Base-by-base conservation (phyloP, 2,113 vertebrate species). In the Pseudolaguvia tuberculata region DNA sequence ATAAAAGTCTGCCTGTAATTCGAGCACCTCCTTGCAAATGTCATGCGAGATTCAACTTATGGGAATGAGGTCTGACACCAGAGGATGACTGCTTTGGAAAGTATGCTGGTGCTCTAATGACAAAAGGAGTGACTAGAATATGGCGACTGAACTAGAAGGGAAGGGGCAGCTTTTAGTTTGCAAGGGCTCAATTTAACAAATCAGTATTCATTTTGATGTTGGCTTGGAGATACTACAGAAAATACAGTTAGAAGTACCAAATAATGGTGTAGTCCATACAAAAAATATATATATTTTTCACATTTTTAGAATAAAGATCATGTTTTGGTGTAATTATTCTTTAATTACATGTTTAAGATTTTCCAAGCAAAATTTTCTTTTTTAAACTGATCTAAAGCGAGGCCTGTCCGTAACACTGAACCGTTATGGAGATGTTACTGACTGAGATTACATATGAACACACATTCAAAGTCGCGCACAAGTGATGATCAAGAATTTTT, bases 11-110 rank as follows among this genome's bases (percentile, higher is more conserved):
- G n/a, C n/a, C n/a, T 68, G 80, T 69, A 81, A 81, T 79, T 72
- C 62, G 77, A 81, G 73, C 77, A 76, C 51, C 74, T 81, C 70
- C 72, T 72, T 69, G 80, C 73, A 69, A 72, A 78, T 73, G 76
- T 77, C 80, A 81, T 76, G 73, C 58, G 82, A 80, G 72, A 80
- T 72, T 65, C 77, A 69, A 70, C 79, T 74, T 82, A 79, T 79
- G 81, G 51, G 80, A 79, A 79, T 81, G 84, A 76, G 75, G 62
- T 55, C 59, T 82, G 83, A 83, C 79, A 86, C 81, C 75, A 68
- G 58, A 58, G 77, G 73, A 84, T 87, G 86, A 88, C 84, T 88
- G 71, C 62, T 77, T 75, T 87, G 86, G 86, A 89, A 88, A 86
- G 83, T 86, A 88, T 88, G 85, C 63, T 4, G 78, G 70, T 70